A percentile compares a stretch with the other conserved stretches of the same genome.
Evolutionary conservation across 2,797 vertebrate species (phyloP).

Genomic region (Passerculus sandwichensis): DNA sequence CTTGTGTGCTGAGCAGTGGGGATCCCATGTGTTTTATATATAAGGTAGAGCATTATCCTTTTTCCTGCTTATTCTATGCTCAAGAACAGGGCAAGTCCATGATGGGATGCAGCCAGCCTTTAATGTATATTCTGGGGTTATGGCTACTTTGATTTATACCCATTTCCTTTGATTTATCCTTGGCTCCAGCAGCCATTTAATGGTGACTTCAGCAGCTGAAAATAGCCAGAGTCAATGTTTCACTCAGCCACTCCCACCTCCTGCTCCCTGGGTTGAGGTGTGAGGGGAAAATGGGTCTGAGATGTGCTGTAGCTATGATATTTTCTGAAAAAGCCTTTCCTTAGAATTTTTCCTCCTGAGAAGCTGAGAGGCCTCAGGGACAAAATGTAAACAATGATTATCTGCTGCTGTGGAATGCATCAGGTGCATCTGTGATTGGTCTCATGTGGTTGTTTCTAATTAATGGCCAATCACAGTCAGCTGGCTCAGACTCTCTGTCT

Average conservation of each 20-base stretch:
- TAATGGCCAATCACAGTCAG: too few relatives aligned
- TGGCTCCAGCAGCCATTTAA: constrained; percentile 6
- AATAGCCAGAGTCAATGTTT: not conserved
- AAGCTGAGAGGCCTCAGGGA: too few relatives aligned
- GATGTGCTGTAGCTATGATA: not conserved
- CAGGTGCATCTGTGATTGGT: too few relatives aligned
- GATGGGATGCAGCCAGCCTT: not conserved
- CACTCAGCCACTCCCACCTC: not conserved
- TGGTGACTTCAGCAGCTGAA: constrained; percentile 53
- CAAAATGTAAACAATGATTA: too few relatives aligned
- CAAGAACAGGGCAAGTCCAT: not conserved
- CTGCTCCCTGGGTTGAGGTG: not conserved
- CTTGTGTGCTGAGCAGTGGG: not conserved
- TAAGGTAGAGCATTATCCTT: not conserved
- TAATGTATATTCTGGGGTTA: not conserved
- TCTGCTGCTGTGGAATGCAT: too few relatives aligned
- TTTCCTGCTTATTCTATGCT: not conserved
- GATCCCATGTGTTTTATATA: not conserved
- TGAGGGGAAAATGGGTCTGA: not conserved
- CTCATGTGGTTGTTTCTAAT: too few relatives aligned
- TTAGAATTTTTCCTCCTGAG: too few relatives aligned
- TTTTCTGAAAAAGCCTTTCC: too few relatives aligned
- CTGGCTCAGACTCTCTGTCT: too few relatives aligned
- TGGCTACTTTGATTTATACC: not conserved
- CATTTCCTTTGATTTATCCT: not conserved